phyloP scores from a whole-genome alignment of 2,888 invertebrate genomes.

The Norana najaformis region DNA sequence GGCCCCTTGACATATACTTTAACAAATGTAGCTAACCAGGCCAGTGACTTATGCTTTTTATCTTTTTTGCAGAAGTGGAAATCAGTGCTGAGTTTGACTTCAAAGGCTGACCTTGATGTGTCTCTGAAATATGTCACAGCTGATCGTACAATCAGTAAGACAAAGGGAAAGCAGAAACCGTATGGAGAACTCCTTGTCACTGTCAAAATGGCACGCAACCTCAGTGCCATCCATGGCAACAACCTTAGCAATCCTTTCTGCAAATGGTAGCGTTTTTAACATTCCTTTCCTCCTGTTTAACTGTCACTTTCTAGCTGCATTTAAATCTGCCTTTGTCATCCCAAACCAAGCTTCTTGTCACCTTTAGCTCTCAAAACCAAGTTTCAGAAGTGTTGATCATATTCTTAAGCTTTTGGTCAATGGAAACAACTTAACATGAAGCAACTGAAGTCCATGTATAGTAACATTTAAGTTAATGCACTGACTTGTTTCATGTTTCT shows the following conservation, averaged over 20 bases:
- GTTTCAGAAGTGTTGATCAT: too few relatives aligned
- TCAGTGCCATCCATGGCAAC: conserved; percentile 82
- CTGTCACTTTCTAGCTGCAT: background rate
- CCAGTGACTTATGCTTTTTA: too few relatives aligned
- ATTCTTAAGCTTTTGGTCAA: too few relatives aligned
- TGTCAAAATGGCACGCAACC: conserved; percentile 89
- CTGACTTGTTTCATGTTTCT: background rate
- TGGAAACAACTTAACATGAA: background rate
- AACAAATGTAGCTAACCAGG: too few relatives aligned
- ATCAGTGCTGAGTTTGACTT: conserved; percentile 62
- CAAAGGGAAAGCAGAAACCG: conserved; percentile 74
- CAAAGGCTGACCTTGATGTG: conserved; percentile 87
- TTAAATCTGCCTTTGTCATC: background rate
- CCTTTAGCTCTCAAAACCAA: background rate
- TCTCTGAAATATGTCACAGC: conserved; percentile 87
- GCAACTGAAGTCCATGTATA: background rate
- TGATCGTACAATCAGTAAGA: conserved; percentile 59
- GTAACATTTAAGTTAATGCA: background rate
- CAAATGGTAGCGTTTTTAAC: conserved; percentile 76
- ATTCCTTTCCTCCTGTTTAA: background rate
- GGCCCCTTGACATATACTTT: too few relatives aligned
- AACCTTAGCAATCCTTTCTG: conserved; percentile 83
- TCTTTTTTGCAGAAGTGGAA: conserved; percentile 29
- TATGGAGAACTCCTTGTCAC: conserved; percentile 71
- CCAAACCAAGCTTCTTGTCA: background rate